Percentiles rank a stretch among this genome's conserved stretches.
Evolutionary conservation across 2,888 invertebrate genomes (phyloP).

Genomic region (Pandemis cinnamomeana): DNA sequence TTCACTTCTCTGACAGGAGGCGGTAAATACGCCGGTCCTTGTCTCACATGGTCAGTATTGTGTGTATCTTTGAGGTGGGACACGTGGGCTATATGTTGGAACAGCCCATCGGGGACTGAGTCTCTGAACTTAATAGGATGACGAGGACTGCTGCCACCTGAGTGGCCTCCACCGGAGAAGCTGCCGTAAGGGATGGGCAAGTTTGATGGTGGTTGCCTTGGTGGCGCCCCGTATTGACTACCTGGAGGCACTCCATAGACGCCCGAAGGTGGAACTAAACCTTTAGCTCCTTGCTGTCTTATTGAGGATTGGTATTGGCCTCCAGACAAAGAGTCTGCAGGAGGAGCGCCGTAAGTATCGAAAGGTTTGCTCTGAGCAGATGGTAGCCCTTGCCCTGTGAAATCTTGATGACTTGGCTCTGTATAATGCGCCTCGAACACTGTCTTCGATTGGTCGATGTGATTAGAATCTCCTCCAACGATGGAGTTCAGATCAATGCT

Average conservation of each 20-base stretch:
- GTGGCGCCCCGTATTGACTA: slow-evolving; percentile 77
- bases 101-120: slow-evolving; percentile 88
- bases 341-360: slow-evolving; percentile 76
- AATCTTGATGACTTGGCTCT: slow-evolving; percentile 53
- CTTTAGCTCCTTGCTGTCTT: slow-evolving; percentile 78
- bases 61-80: slow-evolving; percentile 86
- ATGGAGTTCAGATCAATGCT: slow-evolving; percentile 74
- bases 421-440: slow-evolving; percentile 82
- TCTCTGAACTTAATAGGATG: slow-evolving; percentile 89
- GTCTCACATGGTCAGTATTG: slow-evolving; percentile 80
- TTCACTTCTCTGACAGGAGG: slow-evolving; percentile 86
- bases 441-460: slow-evolving; percentile 79
- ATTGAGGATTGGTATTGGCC: slow-evolving; percentile 68
- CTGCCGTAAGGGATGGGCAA: slow-evolving; percentile 76
- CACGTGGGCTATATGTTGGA: slow-evolving; percentile 87
- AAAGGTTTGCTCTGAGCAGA: slow-evolving; percentile 55
- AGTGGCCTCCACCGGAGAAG: slow-evolving; percentile 74
- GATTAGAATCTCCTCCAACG: slow-evolving; percentile 76
- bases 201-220: slow-evolving; percentile 60
- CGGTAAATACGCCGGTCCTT: slow-evolving; percentile 85
- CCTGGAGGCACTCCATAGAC: slow-evolving; percentile 86
- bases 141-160: slow-evolving; percentile 77
- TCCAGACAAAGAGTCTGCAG: slow-evolving; percentile 72
- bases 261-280: slow-evolving; percentile 85
- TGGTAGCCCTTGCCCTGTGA: slow-evolving; percentile 12